These are phyloP conservation scores for Gracilinanus agilis DNA, from an alignment of 2,113 vertebrate genomes.

Conservation along the genomic window DNA sequence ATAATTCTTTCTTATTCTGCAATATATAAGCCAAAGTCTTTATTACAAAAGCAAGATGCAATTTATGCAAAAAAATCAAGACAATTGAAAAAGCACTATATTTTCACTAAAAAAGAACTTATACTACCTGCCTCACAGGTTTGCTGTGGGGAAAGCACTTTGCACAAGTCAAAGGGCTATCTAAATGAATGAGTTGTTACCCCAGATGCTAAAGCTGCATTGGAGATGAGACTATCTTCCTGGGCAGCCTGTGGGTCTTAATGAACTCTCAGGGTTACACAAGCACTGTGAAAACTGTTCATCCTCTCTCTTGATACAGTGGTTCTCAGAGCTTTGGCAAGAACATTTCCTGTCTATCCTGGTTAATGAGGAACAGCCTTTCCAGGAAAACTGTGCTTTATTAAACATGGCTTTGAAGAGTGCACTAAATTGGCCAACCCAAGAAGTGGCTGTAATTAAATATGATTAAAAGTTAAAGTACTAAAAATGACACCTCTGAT, in stretches of 20 bases:
- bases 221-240: conserved; percentile 33
- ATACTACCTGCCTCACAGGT: not conserved
- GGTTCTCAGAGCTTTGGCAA: conserved; percentile 39
- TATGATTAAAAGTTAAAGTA: conserved; percentile 60
- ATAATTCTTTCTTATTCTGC: not conserved
- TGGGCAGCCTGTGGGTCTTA: not conserved
- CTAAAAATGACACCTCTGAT: conserved; percentile 21
- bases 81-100: not conserved
- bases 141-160: not conserved
- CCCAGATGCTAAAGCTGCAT: conserved; percentile 60
- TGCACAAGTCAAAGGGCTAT: conserved; percentile 32
- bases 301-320: not conserved
- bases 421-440: conserved; percentile 50
- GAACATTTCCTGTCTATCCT: conserved; percentile 63
- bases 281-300: conserved; percentile 32
- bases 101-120: not conserved
- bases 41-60: not conserved
- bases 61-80: not conserved
- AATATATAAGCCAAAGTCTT: not conserved
- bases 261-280: conserved; percentile 56
- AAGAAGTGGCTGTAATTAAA: conserved; percentile 44
- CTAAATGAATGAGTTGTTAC: conserved; percentile 30
- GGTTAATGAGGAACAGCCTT: conserved; percentile 56
- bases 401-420: conserved; percentile 50
- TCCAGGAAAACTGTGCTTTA: conserved; percentile 68